phyloP scores from a whole-genome alignment of 2,113 vertebrate genomes.

The Protobothrops flavoviridis region DNA sequence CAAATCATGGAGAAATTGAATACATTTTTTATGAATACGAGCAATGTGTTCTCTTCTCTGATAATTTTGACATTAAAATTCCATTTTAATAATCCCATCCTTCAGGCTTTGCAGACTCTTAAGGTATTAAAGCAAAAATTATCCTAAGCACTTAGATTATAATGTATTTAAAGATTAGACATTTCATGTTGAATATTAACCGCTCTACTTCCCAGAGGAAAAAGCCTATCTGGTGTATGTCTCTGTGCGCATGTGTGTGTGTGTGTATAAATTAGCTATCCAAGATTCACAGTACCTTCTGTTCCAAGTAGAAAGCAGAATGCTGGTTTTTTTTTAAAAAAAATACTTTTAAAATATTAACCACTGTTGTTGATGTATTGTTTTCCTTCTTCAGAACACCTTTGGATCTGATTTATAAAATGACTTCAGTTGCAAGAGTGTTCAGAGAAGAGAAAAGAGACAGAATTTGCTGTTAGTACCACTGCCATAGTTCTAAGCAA shows the following conservation, averaged over 20 bases:
- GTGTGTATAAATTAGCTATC: constrained; percentile 63
- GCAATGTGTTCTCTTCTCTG: constrained; percentile 91
- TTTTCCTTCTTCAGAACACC: background rate
- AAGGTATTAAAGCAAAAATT: constrained; percentile 99
- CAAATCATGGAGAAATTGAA: constrained; percentile 80
- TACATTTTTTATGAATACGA: constrained; percentile 79
- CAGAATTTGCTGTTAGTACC: background rate
- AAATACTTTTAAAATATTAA: background rate
- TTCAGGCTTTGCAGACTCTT: constrained; percentile 99
- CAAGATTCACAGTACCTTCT: constrained; percentile 57
- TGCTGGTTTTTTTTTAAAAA: background rate
- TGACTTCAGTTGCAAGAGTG: background rate
- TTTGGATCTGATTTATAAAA: background rate
- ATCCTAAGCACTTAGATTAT: constrained; percentile 97
- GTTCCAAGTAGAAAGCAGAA: constrained; percentile 31
- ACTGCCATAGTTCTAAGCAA: background rate
- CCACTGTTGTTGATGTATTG: background rate
- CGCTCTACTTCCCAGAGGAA: constrained; percentile 86
- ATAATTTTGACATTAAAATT: constrained; percentile 99
- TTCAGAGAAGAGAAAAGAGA: background rate
- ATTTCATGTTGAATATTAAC: constrained; percentile 93
- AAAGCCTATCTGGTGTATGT: constrained; percentile 63
- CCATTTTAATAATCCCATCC: constrained; percentile 99
- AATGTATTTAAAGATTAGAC: constrained; percentile 97
- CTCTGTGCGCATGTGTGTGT: constrained; percentile 66